Evolutionary conservation across 2,797 vertebrate genomes (phyloP), one percentile per base, ranked within the genome.

Genomic region (Micropoecilia bifurca): DNA sequence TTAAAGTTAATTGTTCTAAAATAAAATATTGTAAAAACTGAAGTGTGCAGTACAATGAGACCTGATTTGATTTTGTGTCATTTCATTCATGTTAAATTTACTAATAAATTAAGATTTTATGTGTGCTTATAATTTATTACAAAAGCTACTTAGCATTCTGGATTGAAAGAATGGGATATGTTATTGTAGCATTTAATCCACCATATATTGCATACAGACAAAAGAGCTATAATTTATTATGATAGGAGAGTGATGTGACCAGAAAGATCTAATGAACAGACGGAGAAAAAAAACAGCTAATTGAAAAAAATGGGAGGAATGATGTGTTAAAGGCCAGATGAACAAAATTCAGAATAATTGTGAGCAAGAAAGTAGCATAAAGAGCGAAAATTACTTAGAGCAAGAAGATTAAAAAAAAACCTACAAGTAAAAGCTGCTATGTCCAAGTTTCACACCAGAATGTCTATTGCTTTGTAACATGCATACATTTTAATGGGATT

Each of bases 201-300:
- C 45, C 9, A 7, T 25, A 28, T 47, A 7, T 6, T 46, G 9
- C 46, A 74, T 80, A 3, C 14, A 77, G 73, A 72, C 10, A 22
- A 73, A 47, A 10, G 39, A 53, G 63, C 16, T 47, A 45, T 74
- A 12, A 69, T 43, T 48, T 61, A 68, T 50, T 10, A 22, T 48
- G 16, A 76, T 28, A 6, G n/a, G 12, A 45, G 45, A 33, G 20
- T 76, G 28, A 25, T 45, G 36, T 63, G 25, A 59, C 25, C 25
- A 43, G 36, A 74, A 14, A 74, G 79, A 83, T 59, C 9, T 68
- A 71, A 74, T 55, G 8, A 71, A 14, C 55, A n/a, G 28, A 75
- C 16, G 12, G 3, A 53, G 59, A 33, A 48, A 22, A 25, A 69
- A 39, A 45, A 16, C 33, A 41, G 7, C 20, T 20, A 5, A 18